These are phyloP conservation scores for Lota lota DNA, from an alignment of 2,113 vertebrate species.

Conservation along the genomic window DNA sequence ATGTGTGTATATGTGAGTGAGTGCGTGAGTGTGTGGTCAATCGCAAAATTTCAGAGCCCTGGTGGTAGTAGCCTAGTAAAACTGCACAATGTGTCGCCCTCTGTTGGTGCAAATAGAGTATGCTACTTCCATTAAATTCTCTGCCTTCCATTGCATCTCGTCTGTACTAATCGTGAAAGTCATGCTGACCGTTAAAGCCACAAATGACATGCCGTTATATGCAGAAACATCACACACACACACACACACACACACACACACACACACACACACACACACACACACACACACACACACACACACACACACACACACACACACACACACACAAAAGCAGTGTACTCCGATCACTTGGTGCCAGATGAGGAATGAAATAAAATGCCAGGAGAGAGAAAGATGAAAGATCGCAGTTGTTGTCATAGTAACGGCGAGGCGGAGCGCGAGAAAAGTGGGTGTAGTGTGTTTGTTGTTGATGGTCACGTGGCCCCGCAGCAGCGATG, in stretches of 20 bases:
- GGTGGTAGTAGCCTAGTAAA: too few relatives aligned
- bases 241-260: not conserved
- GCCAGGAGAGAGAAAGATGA: conserved; percentile 20
- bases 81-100: conserved; percentile 31
- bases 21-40: too few relatives aligned
- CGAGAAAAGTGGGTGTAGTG: conserved; percentile 39
- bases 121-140: not conserved
- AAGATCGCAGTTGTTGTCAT: conserved; percentile 65
- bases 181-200: not conserved
- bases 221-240: not conserved
- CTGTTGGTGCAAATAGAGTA: conserved; percentile 46
- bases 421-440: conserved; percentile 63
- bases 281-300: not conserved
- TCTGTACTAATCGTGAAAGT: not conserved
- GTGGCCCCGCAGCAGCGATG: conserved; percentile 66
- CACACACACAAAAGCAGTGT: too few relatives aligned
- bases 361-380: too few relatives aligned
- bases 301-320: not conserved
- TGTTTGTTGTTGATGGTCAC: conserved; percentile 76
- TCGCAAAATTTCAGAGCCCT: too few relatives aligned
- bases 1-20: not conserved
- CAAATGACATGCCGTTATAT: too few relatives aligned
- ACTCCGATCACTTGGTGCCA: too few relatives aligned
- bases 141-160: not conserved
- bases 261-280: too few relatives aligned